Evolutionary conservation across 2,888 invertebrate species (phyloP).

Genomic region (Lymantria monacha): DNA sequence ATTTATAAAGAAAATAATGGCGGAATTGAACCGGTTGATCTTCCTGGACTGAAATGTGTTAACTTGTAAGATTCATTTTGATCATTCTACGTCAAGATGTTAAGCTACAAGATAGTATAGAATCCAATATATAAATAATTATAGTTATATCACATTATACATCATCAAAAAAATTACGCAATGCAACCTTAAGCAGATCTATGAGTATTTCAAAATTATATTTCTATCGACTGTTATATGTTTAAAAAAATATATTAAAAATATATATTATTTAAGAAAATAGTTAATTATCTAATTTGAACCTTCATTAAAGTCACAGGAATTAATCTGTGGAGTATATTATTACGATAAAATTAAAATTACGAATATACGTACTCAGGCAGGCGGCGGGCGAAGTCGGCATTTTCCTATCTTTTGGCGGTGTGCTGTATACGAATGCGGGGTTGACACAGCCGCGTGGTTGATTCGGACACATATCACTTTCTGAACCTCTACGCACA

Average conservation of each 20-base stretch:
- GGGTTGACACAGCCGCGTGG: conserved; percentile 68
- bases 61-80: not conserved
- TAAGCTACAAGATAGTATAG: not conserved
- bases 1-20: not conserved
- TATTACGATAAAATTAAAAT: not conserved
- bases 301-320: too few relatives aligned
- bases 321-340: not conserved
- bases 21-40: not conserved
- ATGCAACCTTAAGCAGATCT: not conserved
- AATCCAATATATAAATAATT: not conserved
- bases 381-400: conserved; percentile 70
- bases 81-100: not conserved
- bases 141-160: not conserved
- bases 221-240: too few relatives aligned
- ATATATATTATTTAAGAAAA: not conserved
- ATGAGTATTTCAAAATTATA: too few relatives aligned
- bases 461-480: conserved; percentile 62
- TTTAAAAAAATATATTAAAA: too few relatives aligned
- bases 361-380: conserved; percentile 65
- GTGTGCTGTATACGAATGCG: conserved; percentile 77
- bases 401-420: conserved; percentile 73
- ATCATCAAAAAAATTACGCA: not conserved
- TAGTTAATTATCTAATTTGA: not conserved
- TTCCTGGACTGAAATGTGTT: not conserved
- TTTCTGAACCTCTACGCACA: conserved; percentile 70